Conservation (phyloP, 2,888 invertebrate genomes). For the Malthinus seriepunctatus region DNA sequence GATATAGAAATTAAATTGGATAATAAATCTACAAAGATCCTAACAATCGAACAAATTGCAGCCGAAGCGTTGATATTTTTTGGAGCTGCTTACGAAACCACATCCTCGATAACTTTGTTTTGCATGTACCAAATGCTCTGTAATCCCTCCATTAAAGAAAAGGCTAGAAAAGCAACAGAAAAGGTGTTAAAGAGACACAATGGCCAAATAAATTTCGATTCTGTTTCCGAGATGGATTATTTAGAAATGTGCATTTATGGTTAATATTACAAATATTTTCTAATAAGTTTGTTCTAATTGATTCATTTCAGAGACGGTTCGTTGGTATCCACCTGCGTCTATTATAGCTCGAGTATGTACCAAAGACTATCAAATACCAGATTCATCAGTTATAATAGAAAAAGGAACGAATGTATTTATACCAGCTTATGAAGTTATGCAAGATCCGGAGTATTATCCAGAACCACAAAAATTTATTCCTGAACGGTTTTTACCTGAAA, state of each 20-base stretch:
- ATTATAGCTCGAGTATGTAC: conserved; percentile 36
- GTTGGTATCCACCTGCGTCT: conserved; percentile 43
- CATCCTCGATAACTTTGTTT: conserved; percentile 52
- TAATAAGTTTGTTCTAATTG: background rate
- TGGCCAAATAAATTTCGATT: conserved; percentile 54
- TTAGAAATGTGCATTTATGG: conserved; percentile 53
- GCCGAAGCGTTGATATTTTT: conserved; percentile 43
- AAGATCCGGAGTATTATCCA: conserved; percentile 48
- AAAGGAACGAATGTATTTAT: conserved; percentile 36
- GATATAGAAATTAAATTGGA: no score
- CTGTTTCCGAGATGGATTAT: conserved; percentile 55
- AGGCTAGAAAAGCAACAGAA: conserved; percentile 51
- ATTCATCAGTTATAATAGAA: conserved; percentile 36
- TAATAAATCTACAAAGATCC: background rate
- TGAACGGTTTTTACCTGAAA: conserved; percentile 61
- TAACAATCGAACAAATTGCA: conserved; percentile 24
- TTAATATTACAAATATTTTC: conserved; percentile 31
- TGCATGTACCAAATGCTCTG: conserved; percentile 57
- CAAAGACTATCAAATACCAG: conserved; percentile 40
- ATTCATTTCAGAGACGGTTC: conserved; percentile 38
- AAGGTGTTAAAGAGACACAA: conserved; percentile 47
- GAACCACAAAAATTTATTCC: conserved; percentile 66
- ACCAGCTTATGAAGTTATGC: conserved; percentile 39
- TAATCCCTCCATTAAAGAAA: conserved; percentile 54
- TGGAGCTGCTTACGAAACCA: conserved; percentile 49